Evolutionary conservation across 2,797 vertebrate species (phyloP).

Genomic region (Lerista edwardsae): DNA sequence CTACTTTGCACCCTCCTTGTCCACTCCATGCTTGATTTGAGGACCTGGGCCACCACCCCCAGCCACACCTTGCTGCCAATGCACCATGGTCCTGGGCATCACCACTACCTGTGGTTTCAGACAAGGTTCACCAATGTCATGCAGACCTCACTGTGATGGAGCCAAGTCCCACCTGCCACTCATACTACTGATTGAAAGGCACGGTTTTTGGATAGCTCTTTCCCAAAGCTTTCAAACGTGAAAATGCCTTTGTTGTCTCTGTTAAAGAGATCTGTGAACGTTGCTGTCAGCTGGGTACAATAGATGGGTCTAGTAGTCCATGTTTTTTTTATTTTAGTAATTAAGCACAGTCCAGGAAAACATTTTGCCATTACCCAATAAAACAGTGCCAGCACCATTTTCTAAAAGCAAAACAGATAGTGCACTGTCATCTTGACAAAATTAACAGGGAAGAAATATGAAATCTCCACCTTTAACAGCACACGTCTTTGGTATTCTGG

Average conservation of each 20-base stretch:
- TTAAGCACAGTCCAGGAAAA: constrained; percentile 63
- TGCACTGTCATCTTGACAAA: constrained; percentile 59
- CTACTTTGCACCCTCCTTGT: no score
- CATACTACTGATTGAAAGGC: no score
- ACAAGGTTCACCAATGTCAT: no score
- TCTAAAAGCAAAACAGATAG: constrained; percentile 66
- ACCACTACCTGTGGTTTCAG: no score
- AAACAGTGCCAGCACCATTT: constrained; percentile 62
- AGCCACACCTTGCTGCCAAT: no score
- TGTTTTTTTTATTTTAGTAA: constrained; percentile 69
- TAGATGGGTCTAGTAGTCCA: constrained; percentile 43
- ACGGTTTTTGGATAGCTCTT: constrained; percentile 40
- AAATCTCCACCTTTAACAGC: constrained; percentile 63
- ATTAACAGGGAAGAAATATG: constrained; percentile 67
- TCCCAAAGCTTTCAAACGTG: constrained; percentile 38
- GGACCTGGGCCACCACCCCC: no score
- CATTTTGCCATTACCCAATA: constrained; percentile 60
- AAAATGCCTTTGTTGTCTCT: constrained; percentile 26
- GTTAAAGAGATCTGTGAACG: constrained; percentile 47
- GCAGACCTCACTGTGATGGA: no score
- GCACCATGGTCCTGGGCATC: no score
- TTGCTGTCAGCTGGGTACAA: constrained; percentile 59
- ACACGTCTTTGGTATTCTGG: constrained; percentile 56
- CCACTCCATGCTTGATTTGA: no score
- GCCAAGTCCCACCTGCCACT: no score